Percentiles rank a stretch among this genome's conserved stretches.
phyloP scores from a whole-genome alignment of 37 sponge, comb jelly and placozoan genomes.

The Cladorhizidae sp. region DNA sequence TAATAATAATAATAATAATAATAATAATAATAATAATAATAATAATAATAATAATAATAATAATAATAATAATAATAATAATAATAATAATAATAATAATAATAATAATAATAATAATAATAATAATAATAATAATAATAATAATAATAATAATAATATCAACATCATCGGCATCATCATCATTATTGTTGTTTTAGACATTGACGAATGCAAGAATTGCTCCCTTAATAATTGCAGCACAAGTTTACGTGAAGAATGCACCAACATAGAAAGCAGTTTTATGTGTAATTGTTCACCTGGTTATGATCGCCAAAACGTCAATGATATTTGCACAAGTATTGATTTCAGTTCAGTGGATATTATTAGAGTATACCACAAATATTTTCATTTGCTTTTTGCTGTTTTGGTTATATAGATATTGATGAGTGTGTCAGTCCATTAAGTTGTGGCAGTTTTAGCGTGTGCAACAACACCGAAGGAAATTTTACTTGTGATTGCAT shows the following conservation, averaged over 20 bases:
- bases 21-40: too few species aligned
- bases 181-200: conserved; percentile 19
- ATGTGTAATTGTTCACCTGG: conserved; percentile 32
- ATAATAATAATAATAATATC: too few species aligned
- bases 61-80: too few species aligned
- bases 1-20: too few species aligned
- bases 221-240: background rate
- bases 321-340: background rate
- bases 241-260: background rate
- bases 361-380: too few species aligned
- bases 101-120: too few species aligned
- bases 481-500: conserved; percentile 24
- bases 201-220: conserved; percentile 22
- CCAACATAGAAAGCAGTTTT: conserved; percentile 27
- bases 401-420: conserved; percentile 11
- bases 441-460: conserved; percentile 3
- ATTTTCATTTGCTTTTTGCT: background rate
- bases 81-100: too few species aligned
- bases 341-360: background rate
- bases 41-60: too few species aligned
- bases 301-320: background rate
- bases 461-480: conserved; percentile 16
- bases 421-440: conserved; percentile 27
- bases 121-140: too few species aligned
- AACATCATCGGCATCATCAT: too few species aligned